These are phyloP conservation scores for Cyclina sinensis DNA, from an alignment of 1,140 invertebrate genomes.

Conservation along the genomic window DNA sequence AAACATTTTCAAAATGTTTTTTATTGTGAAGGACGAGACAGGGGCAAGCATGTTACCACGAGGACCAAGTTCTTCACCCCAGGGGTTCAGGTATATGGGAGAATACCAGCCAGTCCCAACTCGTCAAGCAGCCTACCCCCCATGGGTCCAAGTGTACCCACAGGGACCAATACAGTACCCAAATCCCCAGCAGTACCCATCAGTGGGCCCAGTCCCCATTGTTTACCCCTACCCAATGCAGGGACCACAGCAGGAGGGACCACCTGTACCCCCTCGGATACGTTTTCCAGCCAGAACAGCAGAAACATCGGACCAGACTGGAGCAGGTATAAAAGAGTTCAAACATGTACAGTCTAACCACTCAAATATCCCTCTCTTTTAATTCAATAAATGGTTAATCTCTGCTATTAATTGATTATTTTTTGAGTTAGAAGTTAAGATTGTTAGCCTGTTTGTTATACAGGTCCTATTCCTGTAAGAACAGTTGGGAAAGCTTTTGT, in stretches of 20 bases:
- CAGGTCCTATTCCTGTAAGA: no score
- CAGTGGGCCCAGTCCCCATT: background rate
- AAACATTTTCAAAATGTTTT: no score
- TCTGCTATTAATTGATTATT: no score
- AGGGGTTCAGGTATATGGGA: background rate
- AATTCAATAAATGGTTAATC: no score
- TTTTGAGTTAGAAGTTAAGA: no score
- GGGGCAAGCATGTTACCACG: constrained; percentile 48
- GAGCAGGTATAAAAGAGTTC: background rate
- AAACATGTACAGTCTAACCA: no score
- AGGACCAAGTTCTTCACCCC: background rate
- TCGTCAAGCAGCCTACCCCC: background rate
- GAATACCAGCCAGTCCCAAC: background rate
- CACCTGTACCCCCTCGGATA: constrained; percentile 39
- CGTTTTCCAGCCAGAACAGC: background rate
- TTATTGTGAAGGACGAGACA: constrained; percentile 64
- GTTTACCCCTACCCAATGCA: no score
- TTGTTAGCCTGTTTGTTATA: no score
- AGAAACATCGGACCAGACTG: background rate
- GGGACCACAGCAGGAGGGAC: constrained; percentile 16
- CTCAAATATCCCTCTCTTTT: no score
- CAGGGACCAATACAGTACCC: background rate
- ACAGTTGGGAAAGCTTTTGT: no score
- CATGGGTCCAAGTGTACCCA: constrained; percentile 16
- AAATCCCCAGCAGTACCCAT: constrained; percentile 1